A percentile compares a stretch with the other conserved stretches of the same genome.
These are phyloP conservation scores for Lamellibrachia luymesi DNA, from an alignment of 1,140 invertebrate genomes.

Conservation along the genomic window DNA sequence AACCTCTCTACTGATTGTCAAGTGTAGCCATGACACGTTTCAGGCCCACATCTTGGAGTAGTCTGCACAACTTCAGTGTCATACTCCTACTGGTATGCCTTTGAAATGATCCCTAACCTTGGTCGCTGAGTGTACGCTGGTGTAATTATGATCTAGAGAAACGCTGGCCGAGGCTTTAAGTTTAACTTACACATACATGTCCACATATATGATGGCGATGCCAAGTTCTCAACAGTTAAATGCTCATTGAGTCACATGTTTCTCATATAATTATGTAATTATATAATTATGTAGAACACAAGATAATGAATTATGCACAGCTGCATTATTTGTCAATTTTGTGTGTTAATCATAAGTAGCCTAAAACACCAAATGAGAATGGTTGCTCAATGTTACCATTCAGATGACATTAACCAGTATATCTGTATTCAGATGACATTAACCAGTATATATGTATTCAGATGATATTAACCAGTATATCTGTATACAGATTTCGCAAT, in stretches of 20 bases:
- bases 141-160: neutral
- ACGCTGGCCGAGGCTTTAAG: neutral
- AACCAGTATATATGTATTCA: no score
- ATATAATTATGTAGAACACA: neutral
- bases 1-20: neutral
- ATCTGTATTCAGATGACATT: neutral
- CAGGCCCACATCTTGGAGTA: neutral
- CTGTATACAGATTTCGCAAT: no score
- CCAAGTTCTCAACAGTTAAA: neutral
- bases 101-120: neutral
- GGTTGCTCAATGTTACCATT: neutral
- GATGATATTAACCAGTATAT: no score
- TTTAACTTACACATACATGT: neutral
- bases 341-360: neutral
- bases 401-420: neutral
- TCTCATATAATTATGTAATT: neutral
- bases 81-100: neutral
- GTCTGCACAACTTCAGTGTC: neutral
- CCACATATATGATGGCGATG: neutral
- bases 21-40: neutral
- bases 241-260: neutral
- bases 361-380: neutral
- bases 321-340: neutral
- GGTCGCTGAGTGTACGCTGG: neutral
- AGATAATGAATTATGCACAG: neutral